Percentiles rank a stretch among this genome's conserved stretches.
Conservation (phyloP, 2,113 vertebrate genomes). For the Xenopus tropicalis region DNA sequence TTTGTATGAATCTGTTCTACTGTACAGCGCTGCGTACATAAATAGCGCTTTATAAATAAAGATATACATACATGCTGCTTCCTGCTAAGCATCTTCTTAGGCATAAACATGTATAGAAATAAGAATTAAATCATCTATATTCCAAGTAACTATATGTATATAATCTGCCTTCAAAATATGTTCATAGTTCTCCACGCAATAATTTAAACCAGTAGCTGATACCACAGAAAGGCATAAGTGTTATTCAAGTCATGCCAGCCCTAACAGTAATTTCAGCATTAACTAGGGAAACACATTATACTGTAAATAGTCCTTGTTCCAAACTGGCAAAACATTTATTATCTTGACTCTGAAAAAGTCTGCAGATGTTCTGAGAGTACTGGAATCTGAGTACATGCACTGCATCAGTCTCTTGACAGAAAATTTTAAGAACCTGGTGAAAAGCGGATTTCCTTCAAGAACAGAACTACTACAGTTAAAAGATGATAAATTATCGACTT, state of each 20-base stretch:
- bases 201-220: too few species aligned
- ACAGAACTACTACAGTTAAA: neutral
- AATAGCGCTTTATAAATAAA: too few species aligned
- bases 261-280: neutral
- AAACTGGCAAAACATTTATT: conserved; percentile 2
- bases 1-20: too few species aligned
- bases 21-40: too few species aligned
- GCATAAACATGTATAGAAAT: too few species aligned
- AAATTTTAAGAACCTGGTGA: conserved; percentile 2
- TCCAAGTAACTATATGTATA: too few species aligned
- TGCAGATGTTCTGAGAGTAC: neutral
- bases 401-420: conserved; percentile 3
- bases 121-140: too few species aligned
- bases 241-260: neutral
- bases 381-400: neutral
- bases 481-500: neutral
- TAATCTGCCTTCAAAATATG: too few species aligned
- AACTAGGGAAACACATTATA: neutral
- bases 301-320: neutral
- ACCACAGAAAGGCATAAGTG: too few species aligned
- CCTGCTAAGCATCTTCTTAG: too few species aligned
- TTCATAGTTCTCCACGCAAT: too few species aligned
- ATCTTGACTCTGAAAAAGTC: neutral
- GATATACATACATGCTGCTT: too few species aligned
- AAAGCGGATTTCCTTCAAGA: conserved; percentile 2